Conservation (phyloP, 2,113 vertebrate genomes). For the Orthonyx spaldingii region DNA sequence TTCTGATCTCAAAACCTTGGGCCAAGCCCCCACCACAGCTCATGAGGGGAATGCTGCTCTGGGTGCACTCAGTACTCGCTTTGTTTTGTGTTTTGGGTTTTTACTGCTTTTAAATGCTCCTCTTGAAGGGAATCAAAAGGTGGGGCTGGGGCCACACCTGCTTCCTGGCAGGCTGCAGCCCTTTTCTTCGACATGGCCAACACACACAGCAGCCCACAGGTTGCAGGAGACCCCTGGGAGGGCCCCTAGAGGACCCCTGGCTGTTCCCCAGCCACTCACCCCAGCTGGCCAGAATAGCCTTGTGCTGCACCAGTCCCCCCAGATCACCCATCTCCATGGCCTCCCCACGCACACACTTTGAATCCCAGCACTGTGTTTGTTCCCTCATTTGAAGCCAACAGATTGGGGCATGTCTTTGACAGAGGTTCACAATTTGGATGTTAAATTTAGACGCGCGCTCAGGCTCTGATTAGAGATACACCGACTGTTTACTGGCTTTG, state of each 20-base stretch:
- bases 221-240: not conserved
- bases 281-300: not conserved
- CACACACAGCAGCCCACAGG: not conserved
- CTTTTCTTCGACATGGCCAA: not conserved
- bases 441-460: conserved; percentile 49
- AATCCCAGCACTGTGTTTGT: not conserved
- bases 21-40: not conserved
- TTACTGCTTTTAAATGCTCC: not conserved
- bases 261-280: not conserved
- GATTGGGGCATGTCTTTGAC: conserved; percentile 43
- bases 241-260: not conserved
- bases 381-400: conserved; percentile 10
- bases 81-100: conserved; percentile 44
- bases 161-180: not conserved
- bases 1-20: not conserved
- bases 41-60: not conserved
- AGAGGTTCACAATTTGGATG: conserved; percentile 38
- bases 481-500: not conserved
- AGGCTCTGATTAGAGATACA: conserved; percentile 27
- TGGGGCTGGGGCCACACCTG: conserved; percentile 25
- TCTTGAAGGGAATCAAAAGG: conserved; percentile 2
- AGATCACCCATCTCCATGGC: not conserved
- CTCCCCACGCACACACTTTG: not conserved
- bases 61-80: not conserved
- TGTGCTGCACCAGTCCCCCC: not conserved